These are phyloP conservation scores for Calameuta idolon DNA, from an alignment of 2,888 invertebrate species.

Conservation along the genomic window DNA sequence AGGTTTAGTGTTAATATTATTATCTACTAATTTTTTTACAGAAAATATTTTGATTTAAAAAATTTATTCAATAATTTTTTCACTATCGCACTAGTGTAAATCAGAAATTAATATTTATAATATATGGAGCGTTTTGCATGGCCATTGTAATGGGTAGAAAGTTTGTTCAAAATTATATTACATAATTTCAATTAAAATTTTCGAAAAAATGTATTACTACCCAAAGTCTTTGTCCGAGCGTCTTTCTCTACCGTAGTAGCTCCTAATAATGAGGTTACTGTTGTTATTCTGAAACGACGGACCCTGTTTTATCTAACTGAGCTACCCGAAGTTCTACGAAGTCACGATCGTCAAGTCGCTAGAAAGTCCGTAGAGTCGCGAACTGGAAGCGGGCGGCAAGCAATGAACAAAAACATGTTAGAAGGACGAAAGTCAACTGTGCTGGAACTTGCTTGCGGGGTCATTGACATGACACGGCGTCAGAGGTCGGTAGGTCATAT, in stretches of 20 bases:
- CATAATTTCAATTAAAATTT: background rate
- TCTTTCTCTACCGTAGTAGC: background rate
- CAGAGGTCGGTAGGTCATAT: background rate
- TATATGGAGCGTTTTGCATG: background rate
- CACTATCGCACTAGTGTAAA: no score
- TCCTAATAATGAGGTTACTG: background rate
- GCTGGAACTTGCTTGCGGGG: background rate
- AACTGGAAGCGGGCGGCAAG: background rate
- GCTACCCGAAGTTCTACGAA: background rate
- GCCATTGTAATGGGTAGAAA: background rate
- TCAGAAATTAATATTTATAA: background rate
- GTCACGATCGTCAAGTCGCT: background rate
- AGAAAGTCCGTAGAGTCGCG: background rate
- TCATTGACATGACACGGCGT: background rate
- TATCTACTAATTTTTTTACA: no score
- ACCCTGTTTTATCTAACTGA: background rate
- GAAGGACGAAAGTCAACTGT: constrained; percentile 25
- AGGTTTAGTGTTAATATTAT: no score
- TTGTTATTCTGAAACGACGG: background rate
- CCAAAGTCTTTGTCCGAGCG: background rate
- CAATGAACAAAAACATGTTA: constrained; percentile 19
- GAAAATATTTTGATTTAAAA: no score
- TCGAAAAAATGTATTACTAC: background rate
- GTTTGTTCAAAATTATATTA: background rate
- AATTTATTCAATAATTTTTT: no score